Percentiles rank a stretch among this genome's conserved stretches.
Conservation (phyloP, 2,113 vertebrate genomes). For the Notiomystis cincta region DNA sequence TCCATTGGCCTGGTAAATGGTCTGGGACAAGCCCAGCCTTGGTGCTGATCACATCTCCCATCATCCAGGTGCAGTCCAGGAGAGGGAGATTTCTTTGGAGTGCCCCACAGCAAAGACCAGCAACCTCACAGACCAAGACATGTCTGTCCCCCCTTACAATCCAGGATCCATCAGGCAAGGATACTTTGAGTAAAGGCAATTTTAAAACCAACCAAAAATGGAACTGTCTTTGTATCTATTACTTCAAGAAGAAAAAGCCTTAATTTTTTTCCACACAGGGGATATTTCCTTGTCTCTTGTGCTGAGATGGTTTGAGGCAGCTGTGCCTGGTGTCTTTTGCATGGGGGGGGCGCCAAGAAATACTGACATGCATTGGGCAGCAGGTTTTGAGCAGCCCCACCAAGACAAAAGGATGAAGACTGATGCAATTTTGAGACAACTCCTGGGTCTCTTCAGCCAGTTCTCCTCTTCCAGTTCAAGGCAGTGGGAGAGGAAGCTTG, state of each 20-base stretch:
- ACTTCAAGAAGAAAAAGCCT: not conserved
- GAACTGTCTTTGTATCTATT: not conserved
- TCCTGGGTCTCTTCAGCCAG: not conserved
- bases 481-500: not conserved
- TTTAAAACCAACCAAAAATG: not conserved
- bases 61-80: not conserved
- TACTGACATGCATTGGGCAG: rapidly evolving
- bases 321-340: not conserved
- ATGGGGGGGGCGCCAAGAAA: not conserved
- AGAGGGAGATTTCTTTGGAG: not conserved
- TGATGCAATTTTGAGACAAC: not conserved
- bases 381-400: not conserved
- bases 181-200: not conserved
- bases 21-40: rapidly evolving
- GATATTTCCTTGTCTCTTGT: not conserved
- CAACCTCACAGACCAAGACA: not conserved
- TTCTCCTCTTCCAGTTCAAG: not conserved
- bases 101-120: not conserved
- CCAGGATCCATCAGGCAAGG: not conserved
- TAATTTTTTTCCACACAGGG: not conserved
- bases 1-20: rapidly evolving
- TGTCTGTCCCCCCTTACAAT: not conserved
- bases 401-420: not conserved
- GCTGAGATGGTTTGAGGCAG: not conserved
- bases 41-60: not conserved